Conservation (phyloP, 2,113 vertebrate genomes). For the Notarius quadriscutis region DNA sequence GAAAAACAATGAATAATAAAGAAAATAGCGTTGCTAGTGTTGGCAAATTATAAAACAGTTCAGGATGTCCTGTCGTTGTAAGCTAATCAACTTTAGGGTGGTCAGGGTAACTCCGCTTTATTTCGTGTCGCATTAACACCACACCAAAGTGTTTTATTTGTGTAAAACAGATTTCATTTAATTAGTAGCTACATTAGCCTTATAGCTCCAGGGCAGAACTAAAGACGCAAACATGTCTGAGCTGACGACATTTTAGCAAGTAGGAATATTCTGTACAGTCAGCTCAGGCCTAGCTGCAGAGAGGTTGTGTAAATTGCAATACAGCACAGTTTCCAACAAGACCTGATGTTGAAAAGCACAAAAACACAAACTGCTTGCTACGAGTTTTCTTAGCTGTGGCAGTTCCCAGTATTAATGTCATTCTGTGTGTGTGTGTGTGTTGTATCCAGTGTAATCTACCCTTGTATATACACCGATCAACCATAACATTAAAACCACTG, state of each 20-base stretch:
- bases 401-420: neutral
- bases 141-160: neutral
- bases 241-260: neutral
- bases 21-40: too few species aligned
- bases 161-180: neutral
- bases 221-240: neutral
- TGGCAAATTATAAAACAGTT: too few species aligned
- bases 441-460: neutral
- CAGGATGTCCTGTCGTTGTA: neutral
- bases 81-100: neutral
- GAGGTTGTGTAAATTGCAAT: neutral
- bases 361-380: neutral
- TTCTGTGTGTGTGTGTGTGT: neutral
- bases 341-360: neutral
- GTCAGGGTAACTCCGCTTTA: neutral
- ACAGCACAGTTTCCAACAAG: neutral
- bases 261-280: neutral
- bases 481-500: too few species aligned
- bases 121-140: neutral
- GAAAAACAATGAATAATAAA: neutral
- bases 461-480: neutral
- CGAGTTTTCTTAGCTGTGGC: neutral
- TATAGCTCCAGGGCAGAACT: neutral
- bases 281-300: neutral
- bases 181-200: neutral